A percentile compares a stretch with the other conserved stretches of the same genome.
Conservation (phyloP, 2,888 invertebrate species). For the Parapristionchus giblindavisi region DNA sequence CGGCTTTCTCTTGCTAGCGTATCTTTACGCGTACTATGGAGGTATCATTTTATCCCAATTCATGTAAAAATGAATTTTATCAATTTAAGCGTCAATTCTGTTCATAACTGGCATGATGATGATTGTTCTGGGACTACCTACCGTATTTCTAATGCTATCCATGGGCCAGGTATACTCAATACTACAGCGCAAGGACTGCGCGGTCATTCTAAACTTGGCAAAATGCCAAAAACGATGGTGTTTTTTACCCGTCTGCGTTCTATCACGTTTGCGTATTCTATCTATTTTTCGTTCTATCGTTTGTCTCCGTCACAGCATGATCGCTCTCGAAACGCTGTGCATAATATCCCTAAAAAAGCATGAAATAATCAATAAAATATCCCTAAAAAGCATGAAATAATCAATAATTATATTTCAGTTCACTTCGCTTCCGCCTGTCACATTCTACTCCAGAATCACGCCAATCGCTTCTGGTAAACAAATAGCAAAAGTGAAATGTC, state of each 20-base stretch:
- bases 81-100: background rate
- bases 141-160: constrained; percentile 5
- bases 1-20: constrained; percentile 13
- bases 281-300: too few relatives aligned
- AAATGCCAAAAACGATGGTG: too few relatives aligned
- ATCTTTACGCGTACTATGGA: constrained; percentile 16
- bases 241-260: background rate
- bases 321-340: too few relatives aligned
- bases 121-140: background rate
- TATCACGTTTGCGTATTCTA: too few relatives aligned
- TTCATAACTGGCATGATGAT: constrained; percentile 7
- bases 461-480: too few relatives aligned
- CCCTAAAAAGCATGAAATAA: background rate
- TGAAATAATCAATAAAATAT: too few relatives aligned
- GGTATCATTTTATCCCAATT: background rate
- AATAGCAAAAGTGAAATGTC: too few relatives aligned
- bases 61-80: background rate
- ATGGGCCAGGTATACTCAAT: constrained; percentile 27
- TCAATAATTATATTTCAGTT: background rate
- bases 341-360: too few relatives aligned
- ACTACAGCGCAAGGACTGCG: too few relatives aligned
- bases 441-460: constrained; percentile 13
- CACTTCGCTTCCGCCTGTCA: constrained; percentile 22
- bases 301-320: too few relatives aligned
- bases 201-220: too few relatives aligned